These are phyloP conservation scores for Arvicanthis niloticus DNA, from an alignment of 2,113 vertebrate species.

Conservation along the genomic window DNA sequence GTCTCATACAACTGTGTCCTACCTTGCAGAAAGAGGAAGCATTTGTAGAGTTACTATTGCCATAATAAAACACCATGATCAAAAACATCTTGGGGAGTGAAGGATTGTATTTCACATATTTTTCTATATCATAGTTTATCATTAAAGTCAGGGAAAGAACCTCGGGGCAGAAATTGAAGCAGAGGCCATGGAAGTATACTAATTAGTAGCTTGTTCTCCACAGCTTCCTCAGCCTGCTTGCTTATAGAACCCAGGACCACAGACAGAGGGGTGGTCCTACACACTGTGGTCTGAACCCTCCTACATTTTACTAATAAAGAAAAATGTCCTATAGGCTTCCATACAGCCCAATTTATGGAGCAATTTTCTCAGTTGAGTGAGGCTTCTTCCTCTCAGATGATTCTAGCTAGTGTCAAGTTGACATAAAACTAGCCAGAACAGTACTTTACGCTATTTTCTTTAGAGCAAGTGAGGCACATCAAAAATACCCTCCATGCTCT, in stretches of 20 bases:
- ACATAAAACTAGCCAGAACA: background rate
- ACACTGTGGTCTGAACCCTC: background rate
- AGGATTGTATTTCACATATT: background rate
- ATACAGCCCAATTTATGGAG: background rate
- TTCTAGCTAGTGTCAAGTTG: background rate
- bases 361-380: background rate
- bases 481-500: background rate
- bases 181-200: background rate
- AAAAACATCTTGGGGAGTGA: background rate
- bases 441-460: slow-evolving; percentile 5
- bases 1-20: background rate
- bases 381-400: background rate
- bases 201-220: background rate
- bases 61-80: background rate
- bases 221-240: background rate
- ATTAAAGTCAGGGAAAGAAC: background rate
- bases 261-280: background rate
- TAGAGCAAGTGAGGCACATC: slow-evolving; percentile 40
- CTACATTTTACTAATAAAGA: background rate
- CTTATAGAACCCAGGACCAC: background rate
- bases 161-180: no score
- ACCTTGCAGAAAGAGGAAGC: background rate
- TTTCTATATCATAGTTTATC: background rate
- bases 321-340: background rate
- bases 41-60: background rate